These are phyloP conservation scores for Cistogaster globosa DNA, from an alignment of 2,888 invertebrate species.

Conservation along the genomic window DNA sequence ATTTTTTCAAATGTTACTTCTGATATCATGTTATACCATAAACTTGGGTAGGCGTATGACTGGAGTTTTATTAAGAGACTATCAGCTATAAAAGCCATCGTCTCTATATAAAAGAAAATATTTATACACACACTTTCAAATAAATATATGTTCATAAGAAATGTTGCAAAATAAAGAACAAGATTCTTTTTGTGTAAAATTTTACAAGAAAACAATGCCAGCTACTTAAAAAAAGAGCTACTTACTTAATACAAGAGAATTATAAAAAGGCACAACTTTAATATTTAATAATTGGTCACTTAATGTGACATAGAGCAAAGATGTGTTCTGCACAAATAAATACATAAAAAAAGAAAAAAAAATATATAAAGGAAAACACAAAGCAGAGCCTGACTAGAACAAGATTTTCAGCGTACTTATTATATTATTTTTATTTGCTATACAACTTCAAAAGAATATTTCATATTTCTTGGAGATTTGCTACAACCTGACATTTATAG, in stretches of 20 bases:
- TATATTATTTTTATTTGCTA: neutral
- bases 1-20: neutral
- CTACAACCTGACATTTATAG: slow-evolving; percentile 28
- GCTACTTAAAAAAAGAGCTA: slow-evolving; percentile 18
- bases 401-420: slow-evolving; percentile 37
- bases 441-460: slow-evolving; percentile 68
- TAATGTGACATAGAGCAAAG: slow-evolving; percentile 70
- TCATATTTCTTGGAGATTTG: slow-evolving; percentile 69
- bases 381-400: slow-evolving; percentile 18
- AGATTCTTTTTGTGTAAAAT: slow-evolving; percentile 10
- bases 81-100: slow-evolving; percentile 55
- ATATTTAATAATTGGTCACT: slow-evolving; percentile 72
- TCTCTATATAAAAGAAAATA: slow-evolving; percentile 14
- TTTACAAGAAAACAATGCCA: slow-evolving; percentile 58
- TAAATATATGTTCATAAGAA: slow-evolving; percentile 8
- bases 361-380: slow-evolving; percentile 5
- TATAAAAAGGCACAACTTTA: slow-evolving; percentile 64
- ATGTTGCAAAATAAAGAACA: neutral
- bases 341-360: slow-evolving; percentile 8
- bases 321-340: slow-evolving; percentile 58
- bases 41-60: slow-evolving; percentile 8
- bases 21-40: neutral
- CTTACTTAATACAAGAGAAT: slow-evolving; percentile 45
- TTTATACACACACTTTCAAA: neutral
- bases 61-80: slow-evolving; percentile 15